Conservation (phyloP, 2,113 vertebrate genomes). For the Myiagra hebetior region DNA sequence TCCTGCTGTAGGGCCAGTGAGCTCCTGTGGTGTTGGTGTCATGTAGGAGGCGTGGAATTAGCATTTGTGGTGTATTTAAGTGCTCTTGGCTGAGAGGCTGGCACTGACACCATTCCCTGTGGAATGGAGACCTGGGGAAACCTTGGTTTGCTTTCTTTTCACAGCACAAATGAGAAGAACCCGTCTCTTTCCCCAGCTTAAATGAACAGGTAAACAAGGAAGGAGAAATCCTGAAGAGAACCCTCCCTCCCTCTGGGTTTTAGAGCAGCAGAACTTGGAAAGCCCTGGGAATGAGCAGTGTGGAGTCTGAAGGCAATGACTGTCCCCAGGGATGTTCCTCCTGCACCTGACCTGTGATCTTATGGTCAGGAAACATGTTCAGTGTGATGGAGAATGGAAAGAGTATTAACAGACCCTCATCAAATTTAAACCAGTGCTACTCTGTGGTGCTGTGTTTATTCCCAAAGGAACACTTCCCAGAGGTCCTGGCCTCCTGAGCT, state of each 20-base stretch:
- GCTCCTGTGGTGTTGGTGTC: background rate
- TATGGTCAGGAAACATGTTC: background rate
- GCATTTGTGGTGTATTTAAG: background rate
- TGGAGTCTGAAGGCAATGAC: background rate
- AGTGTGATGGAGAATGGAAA: background rate
- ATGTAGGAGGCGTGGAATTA: background rate
- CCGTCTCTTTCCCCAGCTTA: background rate
- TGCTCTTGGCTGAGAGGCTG: background rate
- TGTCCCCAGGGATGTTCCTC: background rate
- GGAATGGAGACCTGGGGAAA: background rate
- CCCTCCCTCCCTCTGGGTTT: background rate
- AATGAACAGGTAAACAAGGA: background rate
- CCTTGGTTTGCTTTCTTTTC: background rate
- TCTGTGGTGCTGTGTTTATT: background rate
- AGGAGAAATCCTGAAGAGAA: background rate
- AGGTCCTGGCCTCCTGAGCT: background rate
- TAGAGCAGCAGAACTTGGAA: background rate
- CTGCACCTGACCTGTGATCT: background rate
- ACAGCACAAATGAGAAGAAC: background rate
- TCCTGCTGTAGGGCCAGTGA: background rate
- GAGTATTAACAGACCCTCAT: background rate
- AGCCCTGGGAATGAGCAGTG: background rate
- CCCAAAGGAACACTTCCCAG: background rate
- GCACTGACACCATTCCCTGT: background rate
- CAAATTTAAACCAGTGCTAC: background rate